Percentiles rank a stretch among this genome's conserved stretches.
Evolutionary conservation across 2,797 vertebrate genomes (phyloP).

Genomic region (Erethizon dorsatum): DNA sequence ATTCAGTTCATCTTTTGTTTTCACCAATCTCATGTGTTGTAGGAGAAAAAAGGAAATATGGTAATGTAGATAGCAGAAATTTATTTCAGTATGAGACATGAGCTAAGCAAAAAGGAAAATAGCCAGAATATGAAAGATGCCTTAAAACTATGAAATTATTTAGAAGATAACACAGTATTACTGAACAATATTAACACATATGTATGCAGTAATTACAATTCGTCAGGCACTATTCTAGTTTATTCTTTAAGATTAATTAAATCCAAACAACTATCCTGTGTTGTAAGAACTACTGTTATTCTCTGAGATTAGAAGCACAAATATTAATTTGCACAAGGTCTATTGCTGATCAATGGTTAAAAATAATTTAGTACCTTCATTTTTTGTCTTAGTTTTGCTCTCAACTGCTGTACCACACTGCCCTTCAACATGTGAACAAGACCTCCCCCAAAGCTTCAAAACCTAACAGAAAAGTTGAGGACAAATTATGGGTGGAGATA

Average conservation of each 20-base stretch:
- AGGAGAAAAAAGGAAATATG: not conserved
- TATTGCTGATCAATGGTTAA: conserved; percentile 1
- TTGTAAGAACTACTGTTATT: not conserved
- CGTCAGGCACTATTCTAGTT: not conserved
- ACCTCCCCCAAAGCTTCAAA: not conserved
- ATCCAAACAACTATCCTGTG: not conserved
- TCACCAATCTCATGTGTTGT: not conserved
- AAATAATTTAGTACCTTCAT: not conserved
- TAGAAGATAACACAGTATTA: not conserved
- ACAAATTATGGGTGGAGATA: not conserved
- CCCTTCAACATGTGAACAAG: not conserved
- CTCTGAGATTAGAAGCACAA: not conserved
- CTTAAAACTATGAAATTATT: not conserved
- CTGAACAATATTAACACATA: conserved; percentile 36
- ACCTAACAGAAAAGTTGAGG: not conserved
- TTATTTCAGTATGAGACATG: conserved; percentile 17
- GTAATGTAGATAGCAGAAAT: not conserved
- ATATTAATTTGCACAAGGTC: conserved; percentile 17
- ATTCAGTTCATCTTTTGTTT: not conserved
- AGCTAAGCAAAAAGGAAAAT: conserved; percentile 47
- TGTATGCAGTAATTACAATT: not conserved
- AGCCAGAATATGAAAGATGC: not conserved
- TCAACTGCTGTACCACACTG: conserved; percentile 1
- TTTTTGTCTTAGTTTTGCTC: not conserved
- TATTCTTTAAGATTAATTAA: conserved; percentile 54